Base-by-base conservation (phyloP, 2,797 vertebrate species). In the Numenius phaeopus region DNA sequence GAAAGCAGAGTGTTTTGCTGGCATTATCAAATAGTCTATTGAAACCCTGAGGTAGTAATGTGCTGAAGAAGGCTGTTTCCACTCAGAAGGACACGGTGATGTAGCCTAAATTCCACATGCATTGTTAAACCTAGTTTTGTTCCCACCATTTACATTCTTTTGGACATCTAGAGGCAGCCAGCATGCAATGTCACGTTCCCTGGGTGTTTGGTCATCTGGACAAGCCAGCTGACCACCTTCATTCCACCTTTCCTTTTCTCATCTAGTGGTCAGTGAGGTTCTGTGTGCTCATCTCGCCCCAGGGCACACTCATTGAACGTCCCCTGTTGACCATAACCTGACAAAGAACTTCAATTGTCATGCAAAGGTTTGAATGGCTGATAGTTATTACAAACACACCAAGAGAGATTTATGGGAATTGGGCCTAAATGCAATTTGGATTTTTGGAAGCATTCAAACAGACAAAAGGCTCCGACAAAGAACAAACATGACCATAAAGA, bases 31-130 rank as follows among this genome's bases (percentile, higher is more conserved):
- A 57, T 5, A 67, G 11, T 16, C 37, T 9, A 8, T 0, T 42
- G 71, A 34, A 66, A 19, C 37, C 11, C 27, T 12, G 39, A 72
- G 42, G 37, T 5, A 37, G 7, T 12, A 44, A 19, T 0, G 0
- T 15, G 26, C 37, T 72, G 54, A 34, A 44, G 32, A 22, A 20
- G 13, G 23, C 44, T n/a, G 3, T 44, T 49, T 29, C 24, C 50
- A 39, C 44, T n/a, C 49, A 19, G 47, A 44, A 69, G 24, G 29
- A 46, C 1, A 0, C 4, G 10, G 9, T 44, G 46, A 22, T 1
- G 5, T n/a, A 49, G 29, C 59, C 54, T 32, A 49, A 82, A 30
- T 22, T 17, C 42, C 21, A 40, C 0, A 0, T 39, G 16, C 7
- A 9, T 65, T 23, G 3, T 58, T 85, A 75, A 85, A 59, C 18